Percentiles rank a stretch among this genome's conserved stretches.
Evolutionary conservation across 2,888 invertebrate species (phyloP).

Genomic region (Pristionchus maxplancki): DNA sequence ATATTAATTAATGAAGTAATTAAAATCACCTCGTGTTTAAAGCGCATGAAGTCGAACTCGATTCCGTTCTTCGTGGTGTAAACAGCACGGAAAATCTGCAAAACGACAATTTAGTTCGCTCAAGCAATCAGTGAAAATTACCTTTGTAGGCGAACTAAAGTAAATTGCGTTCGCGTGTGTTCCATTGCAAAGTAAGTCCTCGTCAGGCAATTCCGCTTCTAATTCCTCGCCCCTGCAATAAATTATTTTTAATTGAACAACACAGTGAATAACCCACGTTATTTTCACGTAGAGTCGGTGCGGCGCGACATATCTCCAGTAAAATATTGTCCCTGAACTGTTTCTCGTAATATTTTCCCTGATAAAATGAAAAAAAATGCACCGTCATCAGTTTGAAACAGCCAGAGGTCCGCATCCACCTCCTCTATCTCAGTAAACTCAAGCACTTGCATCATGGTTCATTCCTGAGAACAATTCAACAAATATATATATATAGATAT

Average conservation of each 20-base stretch:
- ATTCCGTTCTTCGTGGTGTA: neutral
- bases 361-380: neutral
- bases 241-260: neutral
- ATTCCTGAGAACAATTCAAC: too few relatives aligned
- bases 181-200: neutral
- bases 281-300: neutral
- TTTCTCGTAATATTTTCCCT: too few relatives aligned
- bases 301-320: neutral
- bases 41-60: neutral
- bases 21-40: neutral
- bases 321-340: neutral
- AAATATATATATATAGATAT: too few relatives aligned
- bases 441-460: neutral
- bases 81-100: neutral
- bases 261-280: neutral
- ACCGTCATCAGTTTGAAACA: neutral
- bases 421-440: neutral
- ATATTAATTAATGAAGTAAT: neutral
- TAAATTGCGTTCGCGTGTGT: neutral
- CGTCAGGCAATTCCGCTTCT: neutral
- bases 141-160: neutral
- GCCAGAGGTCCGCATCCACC: neutral
- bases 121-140: neutral
- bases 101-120: neutral
- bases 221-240: neutral